Percentiles rank a stretch among this genome's conserved stretches.
Conservation (phyloP, 2,113 vertebrate species). For the Orycteropus afer region DNA sequence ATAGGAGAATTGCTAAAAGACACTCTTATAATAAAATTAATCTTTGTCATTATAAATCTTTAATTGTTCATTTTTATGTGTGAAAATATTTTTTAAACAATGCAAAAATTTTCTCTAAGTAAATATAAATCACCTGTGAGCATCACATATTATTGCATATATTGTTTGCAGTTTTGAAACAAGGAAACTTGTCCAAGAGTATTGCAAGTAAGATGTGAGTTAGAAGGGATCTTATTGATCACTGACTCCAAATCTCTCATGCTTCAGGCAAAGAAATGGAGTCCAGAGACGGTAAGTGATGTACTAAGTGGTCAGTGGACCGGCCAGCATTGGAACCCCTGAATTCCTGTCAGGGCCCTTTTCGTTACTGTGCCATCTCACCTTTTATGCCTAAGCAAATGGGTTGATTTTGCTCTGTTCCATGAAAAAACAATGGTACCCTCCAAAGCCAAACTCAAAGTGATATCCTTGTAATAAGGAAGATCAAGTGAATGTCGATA, state of each 20-base stretch:
- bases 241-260: not conserved
- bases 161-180: not conserved
- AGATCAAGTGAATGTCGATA: not conserved
- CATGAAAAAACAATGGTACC: not conserved
- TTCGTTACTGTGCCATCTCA: not conserved
- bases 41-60: not conserved
- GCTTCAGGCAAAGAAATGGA: not conserved
- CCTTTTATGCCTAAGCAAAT: not conserved
- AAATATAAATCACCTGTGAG: not conserved
- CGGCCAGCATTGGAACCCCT: not conserved
- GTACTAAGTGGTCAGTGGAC: not conserved
- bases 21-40: not conserved
- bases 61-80: not conserved
- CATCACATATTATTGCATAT: not conserved
- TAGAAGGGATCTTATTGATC: not conserved
- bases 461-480: not conserved
- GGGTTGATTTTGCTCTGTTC: not conserved
- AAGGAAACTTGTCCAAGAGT: not conserved
- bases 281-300: not conserved
- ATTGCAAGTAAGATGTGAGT: not conserved
- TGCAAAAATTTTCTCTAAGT: not conserved
- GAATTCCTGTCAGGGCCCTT: not conserved
- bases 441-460: not conserved
- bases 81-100: not conserved
- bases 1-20: slow-evolving; percentile 4